Base-by-base conservation (phyloP, 2,797 vertebrate species). In the Ispidina lecontei region DNA sequence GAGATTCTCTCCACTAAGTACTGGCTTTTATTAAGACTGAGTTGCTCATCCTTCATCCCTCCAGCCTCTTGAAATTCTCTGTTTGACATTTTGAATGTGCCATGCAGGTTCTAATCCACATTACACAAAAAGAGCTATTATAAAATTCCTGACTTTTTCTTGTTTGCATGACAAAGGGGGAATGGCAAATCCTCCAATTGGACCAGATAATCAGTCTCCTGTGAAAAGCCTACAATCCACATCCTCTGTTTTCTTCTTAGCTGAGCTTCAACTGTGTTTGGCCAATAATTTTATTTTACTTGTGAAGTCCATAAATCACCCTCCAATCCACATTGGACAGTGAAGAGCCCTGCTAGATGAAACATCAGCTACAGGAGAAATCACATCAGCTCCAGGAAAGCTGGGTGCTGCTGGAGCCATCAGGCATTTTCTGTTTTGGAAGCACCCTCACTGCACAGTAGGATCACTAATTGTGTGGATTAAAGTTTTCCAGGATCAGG, bases 201-300 rank as follows among this genome's bases (percentile, higher is more conserved):
- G 98, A 98, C 97, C 97, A 97, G 97, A 98, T 98, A 98, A 98
- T 98, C 98, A 98, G 97, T 94, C 97, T 97, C 97, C 97, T 98
- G 98, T 98, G 98, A 98, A 98, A 98, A 98, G 97, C 95, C 96
- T 94, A 95, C 98, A 99, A 98, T 99, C 98, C 98, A 99, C 99
- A 99, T 98, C 97, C 94, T 65, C 97, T 91, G 89, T 91, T 92
- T 89, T 91, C 89, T 93, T 87, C 58, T 84, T 87, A 83, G 92
- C 95, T 98, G 90, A 91, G 69, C 64, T 93, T 95, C 77, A 67
- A 96, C 95, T 97, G 96, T 98, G 97, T 98, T 98, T 98, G 97
- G 96, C 97, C 98, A 98, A 98, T 98, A 98, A 98, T 98, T 98
- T 98, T 91, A 94, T 98, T 98, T 98, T 98, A 95, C 47, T 33